Conservation (phyloP, 64 coral and sea anemone genomes). For the Montipora efflorescens region DNA sequence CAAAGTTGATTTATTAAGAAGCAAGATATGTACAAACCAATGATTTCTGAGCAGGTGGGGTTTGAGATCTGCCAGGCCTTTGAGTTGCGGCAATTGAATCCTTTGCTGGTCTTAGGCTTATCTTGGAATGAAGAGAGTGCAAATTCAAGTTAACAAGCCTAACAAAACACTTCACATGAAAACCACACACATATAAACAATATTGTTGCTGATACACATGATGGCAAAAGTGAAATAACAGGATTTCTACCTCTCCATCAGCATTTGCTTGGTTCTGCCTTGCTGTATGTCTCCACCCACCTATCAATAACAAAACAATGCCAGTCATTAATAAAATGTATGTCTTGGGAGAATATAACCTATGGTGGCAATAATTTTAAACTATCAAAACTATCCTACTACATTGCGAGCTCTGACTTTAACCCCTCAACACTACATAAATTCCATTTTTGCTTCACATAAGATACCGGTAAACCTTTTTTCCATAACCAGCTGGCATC, state of each 20-base stretch:
- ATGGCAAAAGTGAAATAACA: neutral
- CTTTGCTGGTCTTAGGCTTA: slow-evolving; percentile 92
- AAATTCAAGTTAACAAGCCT: neutral
- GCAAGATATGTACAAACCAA: neutral
- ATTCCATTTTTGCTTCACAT: too few relatives aligned
- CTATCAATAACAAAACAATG: slow-evolving; percentile 13
- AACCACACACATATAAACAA: too few relatives aligned
- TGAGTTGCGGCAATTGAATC: slow-evolving; percentile 92
- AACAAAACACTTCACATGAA: neutral
- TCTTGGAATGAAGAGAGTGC: slow-evolving; percentile 37
- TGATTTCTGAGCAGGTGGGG: slow-evolving; percentile 34
- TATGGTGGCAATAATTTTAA: too few relatives aligned
- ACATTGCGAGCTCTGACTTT: too few relatives aligned
- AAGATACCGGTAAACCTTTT: too few relatives aligned
- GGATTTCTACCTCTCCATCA: slow-evolving; percentile 82
- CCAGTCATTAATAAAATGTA: neutral
- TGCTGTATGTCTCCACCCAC: slow-evolving; percentile 59
- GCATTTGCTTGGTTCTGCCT: slow-evolving; percentile 64
- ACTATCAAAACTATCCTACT: too few relatives aligned
- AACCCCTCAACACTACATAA: too few relatives aligned
- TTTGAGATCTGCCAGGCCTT: slow-evolving; percentile 67
- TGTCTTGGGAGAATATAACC: too few relatives aligned
- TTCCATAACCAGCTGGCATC: too few relatives aligned
- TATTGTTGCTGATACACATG: too few relatives aligned
- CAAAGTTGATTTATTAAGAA: too few relatives aligned